phyloP scores from a whole-genome alignment of 2,113 vertebrate genomes.

The Calcarius ornatus region DNA sequence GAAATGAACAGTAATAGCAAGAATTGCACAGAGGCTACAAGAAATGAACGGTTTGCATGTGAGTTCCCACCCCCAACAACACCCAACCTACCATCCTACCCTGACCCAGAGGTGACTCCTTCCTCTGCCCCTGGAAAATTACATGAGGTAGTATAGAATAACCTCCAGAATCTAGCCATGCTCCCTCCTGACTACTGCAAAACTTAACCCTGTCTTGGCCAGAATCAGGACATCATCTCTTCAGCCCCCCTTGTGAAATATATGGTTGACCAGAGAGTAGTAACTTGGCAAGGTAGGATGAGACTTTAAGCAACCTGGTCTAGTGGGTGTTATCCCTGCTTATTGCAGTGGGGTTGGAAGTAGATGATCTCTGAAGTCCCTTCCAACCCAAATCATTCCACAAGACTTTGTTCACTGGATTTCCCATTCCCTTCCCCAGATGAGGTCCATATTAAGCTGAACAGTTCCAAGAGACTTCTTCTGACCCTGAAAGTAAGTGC shows the following conservation, averaged over 20 bases:
- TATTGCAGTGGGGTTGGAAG: neutral
- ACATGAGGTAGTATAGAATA: accelerated
- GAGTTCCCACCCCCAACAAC: neutral
- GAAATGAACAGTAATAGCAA: neutral
- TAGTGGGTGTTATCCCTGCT: neutral
- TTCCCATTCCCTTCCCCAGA: neutral
- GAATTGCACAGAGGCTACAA: neutral
- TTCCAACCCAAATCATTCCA: neutral
- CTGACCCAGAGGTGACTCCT: neutral
- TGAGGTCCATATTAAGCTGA: neutral
- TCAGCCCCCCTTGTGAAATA: neutral
- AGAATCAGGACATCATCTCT: neutral
- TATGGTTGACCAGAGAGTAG: neutral
- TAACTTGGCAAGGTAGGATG: neutral
- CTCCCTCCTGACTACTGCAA: neutral
- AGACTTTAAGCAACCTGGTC: neutral
- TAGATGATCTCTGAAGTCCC: neutral
- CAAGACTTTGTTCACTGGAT: neutral
- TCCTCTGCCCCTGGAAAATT: neutral
- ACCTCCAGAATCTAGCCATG: neutral
- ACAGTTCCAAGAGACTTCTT: neutral
- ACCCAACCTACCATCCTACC: accelerated
- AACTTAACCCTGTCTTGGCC: neutral
- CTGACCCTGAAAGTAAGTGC: neutral
- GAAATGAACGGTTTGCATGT: accelerated